Base-by-base conservation (phyloP, 2,113 vertebrate genomes). In the Pyxicephalus adspersus region DNA sequence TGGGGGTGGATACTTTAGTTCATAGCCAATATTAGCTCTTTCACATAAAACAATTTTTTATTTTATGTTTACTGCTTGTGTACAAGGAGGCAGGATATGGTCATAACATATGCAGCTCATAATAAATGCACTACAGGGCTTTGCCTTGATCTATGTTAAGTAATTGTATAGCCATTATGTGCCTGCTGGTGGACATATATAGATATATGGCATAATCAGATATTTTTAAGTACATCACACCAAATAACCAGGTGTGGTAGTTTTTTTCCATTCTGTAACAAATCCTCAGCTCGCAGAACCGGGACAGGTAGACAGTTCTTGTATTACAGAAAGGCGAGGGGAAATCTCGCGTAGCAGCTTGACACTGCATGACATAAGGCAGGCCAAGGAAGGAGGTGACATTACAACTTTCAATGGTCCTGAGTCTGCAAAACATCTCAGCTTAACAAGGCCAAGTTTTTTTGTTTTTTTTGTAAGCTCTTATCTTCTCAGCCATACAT, bases 341-440 rank as follows among this genome's bases (percentile, higher is more conserved):
- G 38, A 22, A 57, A n/a, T 6, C 76, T 64, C n/a, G 17, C 64
- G 22, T 65, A 45, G 17, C 55, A 18, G 64, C 63, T 77, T 23
- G 76, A 66, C 61, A 66, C 25, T 70, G 45, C 25, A 65, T 64
- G 54, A 64, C 28, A 61, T 65, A 15, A 45, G 61, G 63, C 23
- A 77, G 64, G 76, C 76, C 76, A 66, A 77, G 63, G 28, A 55
- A 65, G 76, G 50, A 77, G 76, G 25, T 52, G 45, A 66, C 50
- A 67, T 18, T 29, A 58, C 11, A 38, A 50, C 26, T 67, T 57
- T 38, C 19, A 64, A 45, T 65, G 63, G 50, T 67, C 63, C 20
- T 34, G 75, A 77, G 75, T 77, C 61, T 77, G 61, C 38, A 77
- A 52, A 78, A 65, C 54, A 61, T 78, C 76, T 66, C 76, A 78